Base-by-base conservation (phyloP, 1,140 invertebrate genomes). In the Ylistrum balloti region DNA sequence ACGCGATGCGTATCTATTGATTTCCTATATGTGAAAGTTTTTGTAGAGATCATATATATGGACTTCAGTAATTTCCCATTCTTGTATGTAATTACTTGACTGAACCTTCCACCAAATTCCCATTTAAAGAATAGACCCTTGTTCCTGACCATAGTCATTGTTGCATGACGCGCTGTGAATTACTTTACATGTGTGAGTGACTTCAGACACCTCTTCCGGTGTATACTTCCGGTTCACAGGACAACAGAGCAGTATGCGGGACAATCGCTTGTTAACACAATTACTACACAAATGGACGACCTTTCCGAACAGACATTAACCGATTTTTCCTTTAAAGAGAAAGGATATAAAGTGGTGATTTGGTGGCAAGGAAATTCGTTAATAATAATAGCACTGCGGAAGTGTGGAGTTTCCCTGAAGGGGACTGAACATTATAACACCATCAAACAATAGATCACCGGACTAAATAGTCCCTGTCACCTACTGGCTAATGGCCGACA, bases 371-470 rank as follows among this genome's bases (percentile, higher is more conserved):
- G 56, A 74, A 74, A 74, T 74, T 74, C 22, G 28, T n/a, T 28
- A n/a, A 74, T 74, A 74, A 74, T 74, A 74, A 74, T 0, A 74
- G 22, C 56, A 74, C 56, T 74, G 22, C 56, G 56, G 56, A 74
- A 74, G 22, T 7, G 56, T 28, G 56, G 22, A 74, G 17, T 74
- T 74, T 74, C 56, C 56, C n/a, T 28, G n/a, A 74, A 74, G 56
- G 56, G 22, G 56, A 74, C 56, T 3, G 56, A n/a, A 17, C 56
- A 74, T 74, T 74, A 28, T 28, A 74, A 74, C 56, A 74, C 22
- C 56, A 74, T 74, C n/a, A 74, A 74, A 74, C 56, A 74, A 74
- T 74, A 74, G 56, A 74, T 74, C 56, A 74, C 56, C 28, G 22
- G n/a, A 7, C n/a, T 74, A 74, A 74, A n/a, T 74, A 28, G 1